Percentiles rank a stretch among this genome's conserved stretches.
phyloP scores from a whole-genome alignment of 2,113 vertebrate genomes.

The Gymnobelideus leadbeateri region DNA sequence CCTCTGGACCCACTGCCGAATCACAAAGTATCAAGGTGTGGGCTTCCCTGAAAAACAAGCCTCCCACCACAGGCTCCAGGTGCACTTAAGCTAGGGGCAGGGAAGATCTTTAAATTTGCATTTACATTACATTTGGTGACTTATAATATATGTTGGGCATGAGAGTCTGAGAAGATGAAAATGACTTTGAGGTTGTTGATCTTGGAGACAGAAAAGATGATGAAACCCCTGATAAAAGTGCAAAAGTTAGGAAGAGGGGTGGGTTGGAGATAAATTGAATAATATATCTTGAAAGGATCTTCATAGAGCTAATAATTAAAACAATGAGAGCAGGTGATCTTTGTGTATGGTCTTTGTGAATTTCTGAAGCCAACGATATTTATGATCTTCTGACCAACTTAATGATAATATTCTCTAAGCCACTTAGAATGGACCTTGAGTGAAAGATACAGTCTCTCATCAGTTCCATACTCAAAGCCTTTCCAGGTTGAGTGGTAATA shows the following conservation, averaged over 20 bases:
- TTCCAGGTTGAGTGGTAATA: neutral
- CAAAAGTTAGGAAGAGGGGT: neutral
- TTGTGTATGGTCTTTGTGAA: neutral
- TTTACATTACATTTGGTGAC: too few relatives aligned
- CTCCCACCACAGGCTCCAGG: too few relatives aligned
- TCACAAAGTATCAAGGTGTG: too few relatives aligned
- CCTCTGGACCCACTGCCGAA: too few relatives aligned
- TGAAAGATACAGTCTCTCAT: neutral
- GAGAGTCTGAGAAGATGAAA: neutral
- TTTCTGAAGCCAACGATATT: neutral
- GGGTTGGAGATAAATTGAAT: neutral
- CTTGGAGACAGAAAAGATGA: neutral
- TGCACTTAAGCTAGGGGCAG: too few relatives aligned
- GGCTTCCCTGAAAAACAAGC: too few relatives aligned
- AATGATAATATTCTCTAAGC: neutral
- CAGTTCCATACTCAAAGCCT: neutral
- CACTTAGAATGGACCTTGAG: neutral
- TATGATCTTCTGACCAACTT: neutral
- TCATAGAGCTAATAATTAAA: neutral
- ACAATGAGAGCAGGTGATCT: neutral
- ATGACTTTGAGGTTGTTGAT: neutral
- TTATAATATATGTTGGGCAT: neutral
- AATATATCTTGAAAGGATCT: neutral
- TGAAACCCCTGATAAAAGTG: neutral
- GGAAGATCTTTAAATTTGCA: too few relatives aligned